Base-by-base conservation (phyloP, 2,888 invertebrate genomes). In the Leptogaster cylindrica region DNA sequence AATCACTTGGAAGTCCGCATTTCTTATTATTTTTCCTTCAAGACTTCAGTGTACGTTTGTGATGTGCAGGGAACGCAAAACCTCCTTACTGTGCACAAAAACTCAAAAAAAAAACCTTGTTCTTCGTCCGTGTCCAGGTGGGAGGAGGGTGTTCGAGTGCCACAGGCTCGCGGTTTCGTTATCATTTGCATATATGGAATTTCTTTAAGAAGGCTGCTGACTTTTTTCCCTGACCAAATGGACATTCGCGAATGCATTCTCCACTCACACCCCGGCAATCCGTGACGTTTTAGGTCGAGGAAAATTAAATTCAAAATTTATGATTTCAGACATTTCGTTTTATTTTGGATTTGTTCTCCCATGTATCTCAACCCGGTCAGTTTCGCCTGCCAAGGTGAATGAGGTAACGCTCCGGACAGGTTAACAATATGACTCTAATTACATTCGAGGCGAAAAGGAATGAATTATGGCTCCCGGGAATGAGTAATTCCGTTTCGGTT, bases 1-100 rank as follows among this genome's bases (percentile, higher is more conserved):
- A 78, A 78, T 78, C 78, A 78, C 77, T 75, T 76, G 77, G 75
- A 77, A 78, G 77, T 78, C 68, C 46, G 67, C 68, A 70, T 69
- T 70, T 70, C 67, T 68, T 67, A 72, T 65, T 67, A 66, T 68
- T 70, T 63, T 33, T 65, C 50, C 33, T 65, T 50, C 36, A 14
- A 20, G 44, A 31, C 14, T 44, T 44, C 44, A 41, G 31, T 61
- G 44, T 25, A 61, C 44, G 36, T 44, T 44, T 61, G 44, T 58
- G 58, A 58, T 58, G 58, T 41, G 61, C 61, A 61, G 41, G 44
- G 23, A 61, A 61, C 44, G 61, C 44, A 16, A 61, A 44, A 28
- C 55, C 55, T 55, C 25, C 55, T 36, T 36, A 36, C 36, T 8
- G 36, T 55, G 55, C 39, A 39, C 55, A 36, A 55, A 55, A 55